Conservation (phyloP, 2,888 invertebrate genomes). For the Amiota communis region DNA sequence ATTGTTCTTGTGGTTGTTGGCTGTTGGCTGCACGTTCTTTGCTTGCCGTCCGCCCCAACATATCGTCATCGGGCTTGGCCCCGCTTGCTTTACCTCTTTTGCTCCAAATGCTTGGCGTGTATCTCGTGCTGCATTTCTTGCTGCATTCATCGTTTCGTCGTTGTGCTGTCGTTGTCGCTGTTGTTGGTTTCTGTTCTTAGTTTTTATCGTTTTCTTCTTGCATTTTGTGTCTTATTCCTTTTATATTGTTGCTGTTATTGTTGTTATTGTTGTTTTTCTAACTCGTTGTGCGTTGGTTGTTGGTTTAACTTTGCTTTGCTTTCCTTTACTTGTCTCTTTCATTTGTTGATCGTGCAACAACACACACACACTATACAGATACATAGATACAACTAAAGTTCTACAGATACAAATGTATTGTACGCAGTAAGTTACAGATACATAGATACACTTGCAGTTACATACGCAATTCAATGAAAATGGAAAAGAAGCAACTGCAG, state of each 20-base stretch:
- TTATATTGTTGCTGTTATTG: constrained; percentile 34
- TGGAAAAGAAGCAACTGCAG: constrained; percentile 40
- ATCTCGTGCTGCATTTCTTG: constrained; percentile 13
- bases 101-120: not conserved
- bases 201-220: constrained; percentile 27
- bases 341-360: constrained; percentile 67
- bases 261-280: constrained; percentile 52
- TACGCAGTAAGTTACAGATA: constrained; percentile 4
- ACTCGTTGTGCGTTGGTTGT: constrained; percentile 53
- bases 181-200: constrained; percentile 24
- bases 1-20: not conserved
- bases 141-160: constrained; percentile 12
- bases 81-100: not conserved
- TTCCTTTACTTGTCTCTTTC: constrained; percentile 60
- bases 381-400: constrained; percentile 34
- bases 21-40: constrained; percentile 4
- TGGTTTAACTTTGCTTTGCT: constrained; percentile 46
- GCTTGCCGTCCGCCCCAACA: not conserved
- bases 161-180: not conserved
- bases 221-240: constrained; percentile 20
- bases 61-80: not conserved
- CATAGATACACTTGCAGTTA: constrained; percentile 60
- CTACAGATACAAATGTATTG: constrained; percentile 27
- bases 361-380: constrained; percentile 49
- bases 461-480: constrained; percentile 69